These are phyloP conservation scores for Orius laevigatus DNA, from an alignment of 1,140 invertebrate genomes.

Conservation along the genomic window DNA sequence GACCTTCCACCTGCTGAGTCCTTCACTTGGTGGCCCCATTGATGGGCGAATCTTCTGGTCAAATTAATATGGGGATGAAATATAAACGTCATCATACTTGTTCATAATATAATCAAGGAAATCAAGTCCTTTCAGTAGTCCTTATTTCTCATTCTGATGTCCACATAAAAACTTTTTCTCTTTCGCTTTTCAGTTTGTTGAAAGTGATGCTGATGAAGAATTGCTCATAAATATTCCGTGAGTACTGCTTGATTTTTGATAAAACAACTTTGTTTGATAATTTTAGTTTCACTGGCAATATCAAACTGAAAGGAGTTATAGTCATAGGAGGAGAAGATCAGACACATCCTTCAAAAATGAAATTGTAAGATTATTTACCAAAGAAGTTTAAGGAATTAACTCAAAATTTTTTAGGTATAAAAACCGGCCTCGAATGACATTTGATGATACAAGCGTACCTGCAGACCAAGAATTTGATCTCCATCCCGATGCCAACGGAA, in stretches of 20 bases:
- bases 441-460: constrained; percentile 58
- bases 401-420: constrained; percentile 51
- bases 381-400: constrained; percentile 1
- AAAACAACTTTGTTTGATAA: constrained; percentile 14
- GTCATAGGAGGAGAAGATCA: constrained; percentile 72
- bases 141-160: neutral
- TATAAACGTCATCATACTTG: too few relatives aligned
- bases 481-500: constrained; percentile 54
- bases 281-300: constrained; percentile 71
- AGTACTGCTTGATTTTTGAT: constrained; percentile 24
- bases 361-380: constrained; percentile 49
- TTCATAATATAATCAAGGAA: neutral
- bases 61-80: too few relatives aligned
- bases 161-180: constrained; percentile 7
- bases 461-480: constrained; percentile 88
- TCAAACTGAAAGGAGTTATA: constrained; percentile 88
- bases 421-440: constrained; percentile 83
- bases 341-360: constrained; percentile 65
- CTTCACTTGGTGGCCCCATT: too few relatives aligned
- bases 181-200: constrained; percentile 56
- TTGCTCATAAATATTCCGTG: constrained; percentile 86
- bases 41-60: too few relatives aligned
- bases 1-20: too few relatives aligned
- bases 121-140: neutral
- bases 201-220: constrained; percentile 90